phyloP scores from a whole-genome alignment of 2,797 vertebrate genomes.

The Cyprinella venusta region DNA sequence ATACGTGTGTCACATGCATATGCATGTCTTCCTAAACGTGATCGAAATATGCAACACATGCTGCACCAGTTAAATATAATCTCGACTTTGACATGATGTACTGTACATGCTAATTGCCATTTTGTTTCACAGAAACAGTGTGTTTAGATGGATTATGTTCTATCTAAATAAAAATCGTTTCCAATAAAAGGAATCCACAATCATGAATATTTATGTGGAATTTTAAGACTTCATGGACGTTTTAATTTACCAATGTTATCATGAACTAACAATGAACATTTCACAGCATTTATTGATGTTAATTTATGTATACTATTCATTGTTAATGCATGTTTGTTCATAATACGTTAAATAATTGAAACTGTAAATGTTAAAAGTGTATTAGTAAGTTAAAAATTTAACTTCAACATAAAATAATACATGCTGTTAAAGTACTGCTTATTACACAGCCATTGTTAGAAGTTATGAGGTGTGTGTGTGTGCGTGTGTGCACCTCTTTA shows the following conservation, averaged over 20 bases:
- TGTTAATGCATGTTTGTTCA: neutral
- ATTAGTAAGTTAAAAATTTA: too few relatives aligned
- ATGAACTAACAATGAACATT: neutral
- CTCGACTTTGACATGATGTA: neutral
- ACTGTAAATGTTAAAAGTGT: neutral
- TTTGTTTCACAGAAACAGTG: neutral
- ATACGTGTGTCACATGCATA: neutral
- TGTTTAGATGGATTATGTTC: neutral
- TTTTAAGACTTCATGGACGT: neutral
- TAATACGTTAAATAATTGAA: neutral
- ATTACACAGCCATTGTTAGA: neutral
- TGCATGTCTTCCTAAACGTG: constrained; percentile 7
- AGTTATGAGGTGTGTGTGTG: neutral
- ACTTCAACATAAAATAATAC: neutral
- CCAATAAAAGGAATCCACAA: neutral
- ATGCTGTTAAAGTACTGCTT: neutral
- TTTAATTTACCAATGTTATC: neutral
- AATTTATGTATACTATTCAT: neutral
- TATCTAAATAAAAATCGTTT: neutral
- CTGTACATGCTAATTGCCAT: neutral
- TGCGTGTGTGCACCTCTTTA: neutral
- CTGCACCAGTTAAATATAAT: constrained; percentile 29
- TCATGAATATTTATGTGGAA: neutral
- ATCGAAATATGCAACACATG: constrained; percentile 21
- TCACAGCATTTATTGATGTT: neutral